These are phyloP conservation scores for Julus scandinavius DNA, from an alignment of 2,888 invertebrate genomes.

Conservation along the genomic window DNA sequence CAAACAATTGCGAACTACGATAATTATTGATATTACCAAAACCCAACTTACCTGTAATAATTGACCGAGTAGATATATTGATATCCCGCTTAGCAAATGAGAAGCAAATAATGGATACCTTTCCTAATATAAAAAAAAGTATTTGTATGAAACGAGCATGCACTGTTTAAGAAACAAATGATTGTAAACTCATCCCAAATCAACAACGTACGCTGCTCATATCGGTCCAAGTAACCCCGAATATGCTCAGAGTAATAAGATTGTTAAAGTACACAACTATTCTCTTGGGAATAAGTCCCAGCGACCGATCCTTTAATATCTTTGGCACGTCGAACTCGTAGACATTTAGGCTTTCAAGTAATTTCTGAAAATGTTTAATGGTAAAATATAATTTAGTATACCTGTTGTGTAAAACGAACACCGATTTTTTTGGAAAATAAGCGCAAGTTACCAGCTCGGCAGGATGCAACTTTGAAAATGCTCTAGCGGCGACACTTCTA, in stretches of 20 bases:
- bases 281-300: neutral
- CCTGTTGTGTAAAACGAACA: no score
- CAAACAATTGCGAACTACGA: neutral
- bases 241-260: neutral
- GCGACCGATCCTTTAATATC: neutral
- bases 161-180: neutral
- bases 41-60: neutral
- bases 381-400: neutral
- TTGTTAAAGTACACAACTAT: neutral
- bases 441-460: slow-evolving; percentile 1
- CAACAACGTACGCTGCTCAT: neutral
- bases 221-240: neutral
- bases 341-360: neutral
- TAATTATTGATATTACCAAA: neutral
- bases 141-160: neutral
- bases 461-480: neutral
- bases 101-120: slow-evolving; percentile 2
- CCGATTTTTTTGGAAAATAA: neutral
- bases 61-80: neutral
- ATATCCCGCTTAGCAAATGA: neutral
- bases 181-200: neutral
- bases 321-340: neutral
- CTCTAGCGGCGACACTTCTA: neutral
- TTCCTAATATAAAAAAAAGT: neutral
- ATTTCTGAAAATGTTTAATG: neutral